Conservation (phyloP, 1,140 invertebrate genomes). For the Maconellicoccus hirsutus region DNA sequence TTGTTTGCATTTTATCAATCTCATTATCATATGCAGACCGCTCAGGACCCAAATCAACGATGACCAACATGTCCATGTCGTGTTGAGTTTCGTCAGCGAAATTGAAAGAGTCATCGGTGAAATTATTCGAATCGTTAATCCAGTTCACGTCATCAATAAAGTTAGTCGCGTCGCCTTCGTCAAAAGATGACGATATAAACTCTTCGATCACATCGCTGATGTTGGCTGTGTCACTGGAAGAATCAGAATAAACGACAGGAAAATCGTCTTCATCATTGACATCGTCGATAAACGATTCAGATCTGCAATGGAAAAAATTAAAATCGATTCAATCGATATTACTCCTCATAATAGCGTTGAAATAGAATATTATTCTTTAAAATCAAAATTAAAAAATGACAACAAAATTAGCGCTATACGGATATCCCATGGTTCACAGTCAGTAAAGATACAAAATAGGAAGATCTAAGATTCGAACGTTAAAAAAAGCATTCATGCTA, state of each 20-base stretch:
- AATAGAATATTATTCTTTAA: not conserved
- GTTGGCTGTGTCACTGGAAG: not conserved
- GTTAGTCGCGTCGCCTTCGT: not conserved
- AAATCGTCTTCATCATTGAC: not conserved
- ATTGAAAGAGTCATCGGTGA: not conserved
- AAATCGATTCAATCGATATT: not conserved
- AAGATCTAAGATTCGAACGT: too few species aligned
- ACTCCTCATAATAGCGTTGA: not conserved
- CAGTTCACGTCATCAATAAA: not conserved
- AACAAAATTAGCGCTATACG: not conserved
- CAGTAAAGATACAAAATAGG: too few species aligned
- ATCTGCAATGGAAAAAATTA: not conserved
- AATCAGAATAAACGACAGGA: constrained; percentile 3
- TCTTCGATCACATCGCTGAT: not conserved
- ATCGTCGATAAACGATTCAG: not conserved
- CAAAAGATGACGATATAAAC: not conserved
- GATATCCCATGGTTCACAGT: not conserved
- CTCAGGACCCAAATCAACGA: not conserved
- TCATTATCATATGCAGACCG: not conserved
- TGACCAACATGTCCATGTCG: not conserved
- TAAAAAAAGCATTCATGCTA: too few species aligned
- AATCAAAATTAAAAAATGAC: not conserved
- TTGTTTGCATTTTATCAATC: not conserved
- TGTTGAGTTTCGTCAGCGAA: not conserved
- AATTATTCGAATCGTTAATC: not conserved